Evolutionary conservation across 2,888 invertebrate species (phyloP).

Genomic region (Meiosimyza platycephala): DNA sequence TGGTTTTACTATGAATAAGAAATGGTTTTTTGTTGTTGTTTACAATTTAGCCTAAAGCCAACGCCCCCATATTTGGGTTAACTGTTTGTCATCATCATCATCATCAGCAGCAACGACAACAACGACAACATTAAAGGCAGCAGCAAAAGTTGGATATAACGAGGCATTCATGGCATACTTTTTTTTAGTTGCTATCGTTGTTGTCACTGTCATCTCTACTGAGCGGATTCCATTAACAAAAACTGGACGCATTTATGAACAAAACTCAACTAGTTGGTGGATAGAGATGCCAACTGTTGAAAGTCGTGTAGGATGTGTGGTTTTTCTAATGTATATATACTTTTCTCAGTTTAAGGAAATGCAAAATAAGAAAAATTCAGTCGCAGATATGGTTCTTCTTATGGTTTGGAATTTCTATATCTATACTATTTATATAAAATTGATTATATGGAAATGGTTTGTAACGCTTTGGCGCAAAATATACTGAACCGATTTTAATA

Average conservation of each 20-base stretch:
- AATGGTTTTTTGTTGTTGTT: too few species aligned
- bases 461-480: too few species aligned
- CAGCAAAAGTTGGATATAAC: not conserved
- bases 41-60: conserved; percentile 12
- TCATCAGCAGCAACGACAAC: conserved; percentile 5
- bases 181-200: not conserved
- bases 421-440: too few species aligned
- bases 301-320: too few species aligned
- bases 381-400: too few species aligned
- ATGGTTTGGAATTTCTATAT: too few species aligned
- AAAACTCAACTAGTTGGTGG: not conserved
- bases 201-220: not conserved
- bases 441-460: too few species aligned
- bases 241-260: not conserved
- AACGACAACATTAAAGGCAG: not conserved
- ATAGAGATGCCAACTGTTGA: not conserved
- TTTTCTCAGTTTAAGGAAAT: too few species aligned
- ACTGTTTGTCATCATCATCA: conserved; percentile 34
- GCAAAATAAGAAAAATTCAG: too few species aligned
- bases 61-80: conserved; percentile 30
- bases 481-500: too few species aligned
- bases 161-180: conserved; percentile 6
- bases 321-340: too few species aligned
- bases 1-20: not conserved
- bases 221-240: conserved; percentile 15